Percentiles rank a stretch among this genome's conserved stretches.
Evolutionary conservation across 2,113 vertebrate species (phyloP).

Genomic region (Aleadryas rufinucha): DNA sequence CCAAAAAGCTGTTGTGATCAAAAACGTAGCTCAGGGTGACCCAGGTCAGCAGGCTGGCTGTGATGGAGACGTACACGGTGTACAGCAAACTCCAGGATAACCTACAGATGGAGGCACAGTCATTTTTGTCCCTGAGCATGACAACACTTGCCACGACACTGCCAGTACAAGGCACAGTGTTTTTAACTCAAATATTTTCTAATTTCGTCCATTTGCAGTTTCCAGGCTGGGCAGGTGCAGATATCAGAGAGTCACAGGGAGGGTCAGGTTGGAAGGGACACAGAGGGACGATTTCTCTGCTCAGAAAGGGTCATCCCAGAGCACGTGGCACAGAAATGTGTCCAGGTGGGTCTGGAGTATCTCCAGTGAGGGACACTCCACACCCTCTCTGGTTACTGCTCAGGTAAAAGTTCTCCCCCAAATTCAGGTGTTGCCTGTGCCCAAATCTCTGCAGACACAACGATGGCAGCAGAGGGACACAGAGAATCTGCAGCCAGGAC

Average conservation of each 20-base stretch:
- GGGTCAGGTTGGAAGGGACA: neutral
- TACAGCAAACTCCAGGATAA: slow-evolving; percentile 88
- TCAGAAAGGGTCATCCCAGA: neutral
- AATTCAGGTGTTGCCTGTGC: neutral
- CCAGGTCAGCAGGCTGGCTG: slow-evolving; percentile 74
- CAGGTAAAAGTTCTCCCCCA: neutral
- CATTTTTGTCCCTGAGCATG: neutral
- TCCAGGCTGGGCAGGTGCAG: neutral
- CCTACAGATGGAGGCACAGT: slow-evolving; percentile 56
- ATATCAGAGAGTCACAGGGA: neutral
- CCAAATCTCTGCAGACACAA: neutral
- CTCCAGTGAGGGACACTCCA: neutral
- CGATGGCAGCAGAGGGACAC: neutral
- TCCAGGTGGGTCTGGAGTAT: neutral
- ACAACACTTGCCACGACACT: rapidly evolving
- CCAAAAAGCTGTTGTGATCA: slow-evolving; percentile 57
- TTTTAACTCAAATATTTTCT: rapidly evolving
- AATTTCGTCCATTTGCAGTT: neutral
- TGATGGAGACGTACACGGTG: slow-evolving; percentile 67
- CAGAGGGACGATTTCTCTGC: neutral
- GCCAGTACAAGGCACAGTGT: rapidly evolving
- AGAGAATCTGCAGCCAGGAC: neutral
- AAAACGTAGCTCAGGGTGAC: slow-evolving; percentile 59
- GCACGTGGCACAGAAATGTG: neutral
- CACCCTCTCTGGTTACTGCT: neutral